Percentiles rank a stretch among this genome's conserved stretches.
Conservation (phyloP, 2,888 invertebrate species). For the Drosophila fungiperda region DNA sequence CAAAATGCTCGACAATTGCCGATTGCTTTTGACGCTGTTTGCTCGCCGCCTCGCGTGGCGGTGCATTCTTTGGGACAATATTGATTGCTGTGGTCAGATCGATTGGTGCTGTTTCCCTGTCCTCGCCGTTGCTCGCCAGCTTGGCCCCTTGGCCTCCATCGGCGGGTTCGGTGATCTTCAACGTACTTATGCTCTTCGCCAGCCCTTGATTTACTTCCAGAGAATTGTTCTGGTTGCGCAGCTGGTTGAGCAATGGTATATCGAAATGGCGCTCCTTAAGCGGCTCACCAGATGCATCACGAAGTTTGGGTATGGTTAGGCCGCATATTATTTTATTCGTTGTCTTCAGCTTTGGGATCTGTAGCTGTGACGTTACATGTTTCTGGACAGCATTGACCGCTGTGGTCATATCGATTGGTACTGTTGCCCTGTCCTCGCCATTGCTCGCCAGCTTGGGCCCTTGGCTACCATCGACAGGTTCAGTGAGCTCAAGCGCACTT, state of each 20-base stretch:
- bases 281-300: slow-evolving; percentile 16
- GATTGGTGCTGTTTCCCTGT: slow-evolving; percentile 47
- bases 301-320: slow-evolving; percentile 63
- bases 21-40: slow-evolving; percentile 27
- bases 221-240: slow-evolving; percentile 32
- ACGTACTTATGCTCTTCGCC: slow-evolving; percentile 25
- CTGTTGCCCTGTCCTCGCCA: background rate
- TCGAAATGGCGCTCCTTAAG: slow-evolving; percentile 33
- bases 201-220: slow-evolving; percentile 25
- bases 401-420: slow-evolving; percentile 76
- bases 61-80: slow-evolving; percentile 32
- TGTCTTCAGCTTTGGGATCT: slow-evolving; percentile 33
- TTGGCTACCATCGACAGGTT: slow-evolving; percentile 30
- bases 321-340: background rate
- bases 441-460: slow-evolving; percentile 15
- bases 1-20: slow-evolving; percentile 39
- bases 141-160: slow-evolving; percentile 29
- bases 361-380: slow-evolving; percentile 52
- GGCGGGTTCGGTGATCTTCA: slow-evolving; percentile 38
- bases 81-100: slow-evolving; percentile 80
- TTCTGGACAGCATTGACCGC: slow-evolving; percentile 64
- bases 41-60: slow-evolving; percentile 58
- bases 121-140: background rate
- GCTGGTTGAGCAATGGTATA: slow-evolving; percentile 59
- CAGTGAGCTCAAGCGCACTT: slow-evolving; percentile 32